These are phyloP conservation scores for Piaya cayana DNA, from an alignment of 2,113 vertebrate species.

Conservation along the genomic window DNA sequence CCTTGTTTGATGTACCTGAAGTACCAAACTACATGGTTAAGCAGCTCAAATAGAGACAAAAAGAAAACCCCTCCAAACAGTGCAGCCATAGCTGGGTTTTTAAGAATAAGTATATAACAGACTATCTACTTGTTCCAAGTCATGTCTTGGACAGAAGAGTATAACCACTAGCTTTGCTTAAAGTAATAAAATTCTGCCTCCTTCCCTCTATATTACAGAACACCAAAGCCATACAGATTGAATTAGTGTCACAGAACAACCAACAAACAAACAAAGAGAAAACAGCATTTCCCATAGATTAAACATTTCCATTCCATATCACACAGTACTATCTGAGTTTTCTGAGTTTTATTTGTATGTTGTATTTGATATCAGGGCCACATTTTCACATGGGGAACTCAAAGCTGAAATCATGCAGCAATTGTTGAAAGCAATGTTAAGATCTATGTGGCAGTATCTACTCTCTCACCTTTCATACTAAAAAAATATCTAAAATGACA, in stretches of 20 bases:
- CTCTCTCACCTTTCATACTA: neutral
- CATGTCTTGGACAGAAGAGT: neutral
- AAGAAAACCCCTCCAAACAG: neutral
- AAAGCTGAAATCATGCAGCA: neutral
- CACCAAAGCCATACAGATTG: neutral
- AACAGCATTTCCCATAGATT: neutral
- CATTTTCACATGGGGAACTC: neutral
- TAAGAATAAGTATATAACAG: neutral
- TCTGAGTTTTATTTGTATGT: neutral
- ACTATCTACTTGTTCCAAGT: neutral
- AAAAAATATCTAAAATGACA: neutral
- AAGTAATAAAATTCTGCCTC: neutral
- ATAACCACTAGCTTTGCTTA: neutral
- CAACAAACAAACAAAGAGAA: neutral
- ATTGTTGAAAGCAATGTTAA: neutral
- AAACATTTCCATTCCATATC: accelerated
- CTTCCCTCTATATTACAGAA: neutral
- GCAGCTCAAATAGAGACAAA: neutral
- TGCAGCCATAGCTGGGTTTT: neutral
- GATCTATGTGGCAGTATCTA: neutral
- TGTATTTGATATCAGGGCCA: neutral
- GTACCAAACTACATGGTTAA: neutral
- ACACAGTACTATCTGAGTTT: neutral
- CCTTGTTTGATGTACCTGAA: neutral
- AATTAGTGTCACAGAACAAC: neutral